phyloP scores from a whole-genome alignment of 1,140 invertebrate species.

The Parasteatoda tepidariorum region DNA sequence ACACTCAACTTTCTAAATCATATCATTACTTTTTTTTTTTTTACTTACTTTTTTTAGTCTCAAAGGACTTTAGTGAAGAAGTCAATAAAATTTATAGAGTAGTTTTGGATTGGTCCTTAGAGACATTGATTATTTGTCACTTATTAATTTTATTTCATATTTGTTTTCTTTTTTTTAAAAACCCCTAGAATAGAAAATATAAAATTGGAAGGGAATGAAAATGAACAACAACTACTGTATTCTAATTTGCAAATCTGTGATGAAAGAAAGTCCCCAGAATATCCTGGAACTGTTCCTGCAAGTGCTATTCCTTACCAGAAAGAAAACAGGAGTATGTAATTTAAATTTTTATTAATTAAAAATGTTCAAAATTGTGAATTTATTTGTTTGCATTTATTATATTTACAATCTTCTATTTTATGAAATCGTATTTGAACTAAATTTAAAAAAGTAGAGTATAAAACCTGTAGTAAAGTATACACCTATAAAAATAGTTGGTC shows the following conservation, averaged over 20 bases:
- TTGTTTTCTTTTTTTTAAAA: background rate
- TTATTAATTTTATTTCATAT: background rate
- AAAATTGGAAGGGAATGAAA: conserved; percentile 14
- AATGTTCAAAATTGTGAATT: background rate
- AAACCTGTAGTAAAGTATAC: too few species aligned
- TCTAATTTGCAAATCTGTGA: background rate
- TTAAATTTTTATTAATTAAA: background rate
- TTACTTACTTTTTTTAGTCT: too few species aligned
- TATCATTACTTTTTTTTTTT: too few species aligned
- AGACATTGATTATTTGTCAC: background rate
- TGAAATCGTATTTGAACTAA: background rate
- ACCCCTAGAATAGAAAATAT: conserved; percentile 1
- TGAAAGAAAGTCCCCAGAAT: conserved; percentile 21
- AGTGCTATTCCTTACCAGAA: conserved; percentile 49
- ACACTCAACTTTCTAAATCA: too few species aligned
- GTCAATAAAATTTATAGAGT: too few species aligned
- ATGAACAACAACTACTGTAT: background rate
- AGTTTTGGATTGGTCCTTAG: too few species aligned
- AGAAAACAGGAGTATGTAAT: conserved; percentile 44
- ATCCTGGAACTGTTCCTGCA: background rate
- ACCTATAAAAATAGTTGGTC: too few species aligned
- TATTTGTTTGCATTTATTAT: background rate
- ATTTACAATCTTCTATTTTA: background rate
- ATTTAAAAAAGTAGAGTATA: too few species aligned
- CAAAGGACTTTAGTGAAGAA: too few species aligned